A percentile compares a stretch with the other conserved stretches of the same genome.
Conservation (phyloP, 2,797 vertebrate species). For the Macrochelys suwanniensis region DNA sequence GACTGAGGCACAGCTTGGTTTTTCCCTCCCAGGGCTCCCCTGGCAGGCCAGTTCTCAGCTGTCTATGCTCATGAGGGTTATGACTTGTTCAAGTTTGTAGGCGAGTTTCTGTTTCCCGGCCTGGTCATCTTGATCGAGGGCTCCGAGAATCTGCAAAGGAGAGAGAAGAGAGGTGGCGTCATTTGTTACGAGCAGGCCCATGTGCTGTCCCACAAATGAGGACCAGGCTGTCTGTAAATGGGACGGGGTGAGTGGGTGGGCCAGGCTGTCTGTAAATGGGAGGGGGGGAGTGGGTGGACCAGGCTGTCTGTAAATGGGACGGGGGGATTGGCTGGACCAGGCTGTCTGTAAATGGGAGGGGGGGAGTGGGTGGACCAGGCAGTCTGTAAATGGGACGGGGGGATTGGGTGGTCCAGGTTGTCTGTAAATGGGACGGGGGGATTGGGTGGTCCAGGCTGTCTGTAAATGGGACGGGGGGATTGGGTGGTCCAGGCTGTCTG, state of each 20-base stretch:
- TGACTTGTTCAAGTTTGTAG: constrained; percentile 99
- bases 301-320: too few relatives aligned
- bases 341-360: too few relatives aligned
- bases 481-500: neutral
- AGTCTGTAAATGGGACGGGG: too few relatives aligned
- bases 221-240: neutral
- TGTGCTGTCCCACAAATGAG: neutral
- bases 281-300: too few relatives aligned
- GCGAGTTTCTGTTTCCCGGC: constrained; percentile 98
- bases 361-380: too few relatives aligned
- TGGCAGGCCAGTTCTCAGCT: constrained; percentile 99
- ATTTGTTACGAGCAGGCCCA: accelerated
- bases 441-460: too few relatives aligned
- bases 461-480: neutral
- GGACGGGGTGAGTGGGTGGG: too few relatives aligned
- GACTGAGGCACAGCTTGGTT: constrained; percentile 99
- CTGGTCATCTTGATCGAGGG: constrained; percentile 94
- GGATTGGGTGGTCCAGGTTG: too few relatives aligned
- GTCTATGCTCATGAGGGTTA: constrained; percentile 98
- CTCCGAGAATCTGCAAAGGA: constrained; percentile 90
- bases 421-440: too few relatives aligned
- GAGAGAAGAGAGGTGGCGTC: neutral
- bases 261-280: too few relatives aligned
- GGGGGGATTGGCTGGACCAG: too few relatives aligned
- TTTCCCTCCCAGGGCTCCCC: constrained; percentile 95